Conservation (phyloP, 2,797 vertebrate genomes). For the Phaenicophaeus curvirostris region DNA sequence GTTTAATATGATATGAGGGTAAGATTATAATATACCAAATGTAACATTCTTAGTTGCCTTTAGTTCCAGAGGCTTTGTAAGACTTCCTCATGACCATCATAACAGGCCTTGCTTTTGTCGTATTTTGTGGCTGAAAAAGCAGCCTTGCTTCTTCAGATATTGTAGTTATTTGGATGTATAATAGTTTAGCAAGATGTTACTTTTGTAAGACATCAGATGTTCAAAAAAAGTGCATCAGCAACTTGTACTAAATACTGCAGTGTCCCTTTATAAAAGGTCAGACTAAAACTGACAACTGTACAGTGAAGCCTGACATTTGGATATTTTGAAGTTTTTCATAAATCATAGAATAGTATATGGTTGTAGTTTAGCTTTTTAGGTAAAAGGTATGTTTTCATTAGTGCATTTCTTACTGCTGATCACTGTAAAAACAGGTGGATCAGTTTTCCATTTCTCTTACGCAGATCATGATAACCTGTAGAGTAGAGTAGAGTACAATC, state of each 20-base stretch:
- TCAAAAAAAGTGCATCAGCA: slow-evolving; percentile 92
- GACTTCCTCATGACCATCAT: slow-evolving; percentile 96
- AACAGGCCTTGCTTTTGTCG: slow-evolving; percentile 99
- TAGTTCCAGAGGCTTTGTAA: slow-evolving; percentile 96
- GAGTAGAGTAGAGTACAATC: slow-evolving; percentile 84
- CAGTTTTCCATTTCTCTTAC: slow-evolving; percentile 83
- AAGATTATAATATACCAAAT: slow-evolving; percentile 96
- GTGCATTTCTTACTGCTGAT: slow-evolving; percentile 83
- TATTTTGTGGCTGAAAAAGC: slow-evolving; percentile 99
- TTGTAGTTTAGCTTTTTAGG: slow-evolving; percentile 86
- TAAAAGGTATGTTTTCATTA: slow-evolving; percentile 84
- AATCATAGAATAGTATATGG: slow-evolving; percentile 85
- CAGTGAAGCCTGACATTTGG: slow-evolving; percentile 84
- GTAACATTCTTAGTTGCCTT: slow-evolving; percentile 98
- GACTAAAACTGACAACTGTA: slow-evolving; percentile 82
- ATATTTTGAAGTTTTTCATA: slow-evolving; percentile 86
- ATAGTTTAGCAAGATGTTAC: slow-evolving; percentile 99
- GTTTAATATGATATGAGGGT: slow-evolving; percentile 99
- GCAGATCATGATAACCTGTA: slow-evolving; percentile 84
- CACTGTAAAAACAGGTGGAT: slow-evolving; percentile 79
- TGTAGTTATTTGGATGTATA: slow-evolving; percentile 99
- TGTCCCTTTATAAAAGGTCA: slow-evolving; percentile 96
- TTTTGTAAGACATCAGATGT: slow-evolving; percentile 99
- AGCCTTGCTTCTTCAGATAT: slow-evolving; percentile 99
- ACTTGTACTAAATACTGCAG: slow-evolving; percentile 99